phyloP scores from a whole-genome alignment of 1,140 invertebrate species.

The Chymomyza costata region DNA sequence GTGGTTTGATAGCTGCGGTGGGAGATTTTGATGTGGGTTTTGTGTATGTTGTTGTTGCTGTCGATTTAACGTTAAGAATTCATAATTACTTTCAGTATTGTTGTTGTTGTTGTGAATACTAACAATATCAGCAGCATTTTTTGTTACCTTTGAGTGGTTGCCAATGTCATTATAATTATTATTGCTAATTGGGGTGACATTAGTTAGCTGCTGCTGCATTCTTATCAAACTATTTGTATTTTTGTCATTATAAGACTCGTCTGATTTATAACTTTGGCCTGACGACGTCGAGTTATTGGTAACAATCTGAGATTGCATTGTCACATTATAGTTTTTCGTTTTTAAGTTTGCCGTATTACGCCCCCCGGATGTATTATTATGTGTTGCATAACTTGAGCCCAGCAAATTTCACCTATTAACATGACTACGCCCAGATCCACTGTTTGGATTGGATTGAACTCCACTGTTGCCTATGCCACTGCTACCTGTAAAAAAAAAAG shows the following conservation, averaged over 20 bases:
- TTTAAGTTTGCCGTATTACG: slow-evolving; percentile 37
- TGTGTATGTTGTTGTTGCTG: slow-evolving; percentile 20
- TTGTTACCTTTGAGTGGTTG: background rate
- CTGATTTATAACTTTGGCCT: slow-evolving; percentile 23
- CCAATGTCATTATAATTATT: slow-evolving; percentile 9
- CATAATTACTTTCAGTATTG: slow-evolving; percentile 3
- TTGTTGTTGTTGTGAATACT: slow-evolving; percentile 19
- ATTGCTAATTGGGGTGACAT: slow-evolving; percentile 10
- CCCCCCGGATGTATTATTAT: slow-evolving; percentile 10
- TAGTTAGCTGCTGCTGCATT: slow-evolving; percentile 25
- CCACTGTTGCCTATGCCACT: slow-evolving; percentile 6
- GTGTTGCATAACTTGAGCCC: slow-evolving; percentile 34
- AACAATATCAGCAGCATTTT: background rate
- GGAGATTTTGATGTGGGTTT: slow-evolving; percentile 26
- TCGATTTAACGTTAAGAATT: slow-evolving; percentile 9
- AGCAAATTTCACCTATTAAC: slow-evolving; percentile 75
- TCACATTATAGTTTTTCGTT: slow-evolving; percentile 43
- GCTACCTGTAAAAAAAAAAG: slow-evolving; percentile 12
- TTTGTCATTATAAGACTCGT: slow-evolving; percentile 25
- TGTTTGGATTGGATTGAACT: slow-evolving; percentile 26
- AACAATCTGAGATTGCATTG: slow-evolving; percentile 34
- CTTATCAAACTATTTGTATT: slow-evolving; percentile 13
- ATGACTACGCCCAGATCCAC: slow-evolving; percentile 54
- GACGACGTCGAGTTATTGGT: slow-evolving; percentile 18
- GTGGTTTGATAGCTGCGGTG: slow-evolving; percentile 36